Evolutionary conservation across 2,888 invertebrate genomes (phyloP).

Genomic region (Napeogenes inachia): DNA sequence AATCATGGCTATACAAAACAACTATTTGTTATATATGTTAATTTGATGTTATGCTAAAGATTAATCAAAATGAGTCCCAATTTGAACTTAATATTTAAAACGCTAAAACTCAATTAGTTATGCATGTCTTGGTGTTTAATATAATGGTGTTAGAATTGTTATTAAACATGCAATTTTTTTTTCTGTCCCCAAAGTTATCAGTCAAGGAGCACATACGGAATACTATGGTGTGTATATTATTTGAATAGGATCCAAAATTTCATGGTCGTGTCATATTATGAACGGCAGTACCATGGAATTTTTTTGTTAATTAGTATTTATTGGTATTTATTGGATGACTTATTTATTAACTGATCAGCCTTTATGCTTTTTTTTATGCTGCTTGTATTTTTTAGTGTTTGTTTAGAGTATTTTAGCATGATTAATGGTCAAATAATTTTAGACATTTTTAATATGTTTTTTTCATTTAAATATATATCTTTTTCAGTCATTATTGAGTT

Average conservation of each 20-base stretch:
- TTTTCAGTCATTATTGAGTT: not conserved
- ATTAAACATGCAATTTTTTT: constrained; percentile 45
- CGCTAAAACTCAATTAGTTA: not conserved
- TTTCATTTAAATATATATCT: not conserved
- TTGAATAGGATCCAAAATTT: constrained; percentile 14
- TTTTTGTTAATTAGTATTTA: constrained; percentile 1
- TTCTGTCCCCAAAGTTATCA: constrained; percentile 61
- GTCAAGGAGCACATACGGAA: constrained; percentile 66
- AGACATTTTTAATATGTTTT: not conserved
- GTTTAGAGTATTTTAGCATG: not conserved
- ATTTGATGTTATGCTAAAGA: too few relatives aligned
- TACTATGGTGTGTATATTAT: constrained; percentile 63
- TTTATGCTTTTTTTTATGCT: constrained; percentile 3
- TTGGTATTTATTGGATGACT: not conserved
- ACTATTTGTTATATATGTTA: too few relatives aligned
- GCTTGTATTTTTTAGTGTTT: not conserved
- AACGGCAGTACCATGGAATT: not conserved
- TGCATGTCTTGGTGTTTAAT: constrained; percentile 17
- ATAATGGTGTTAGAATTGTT: constrained; percentile 16
- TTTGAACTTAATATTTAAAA: not conserved
- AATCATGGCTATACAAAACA: too few relatives aligned
- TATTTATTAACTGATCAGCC: not conserved
- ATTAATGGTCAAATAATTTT: not conserved
- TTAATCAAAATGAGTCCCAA: not conserved
- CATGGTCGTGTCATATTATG: constrained; percentile 7